Evolutionary conservation across 2,797 vertebrate genomes (phyloP), one percentile per base, ranked within the genome.

Genomic region (Hippocampus kuda): DNA sequence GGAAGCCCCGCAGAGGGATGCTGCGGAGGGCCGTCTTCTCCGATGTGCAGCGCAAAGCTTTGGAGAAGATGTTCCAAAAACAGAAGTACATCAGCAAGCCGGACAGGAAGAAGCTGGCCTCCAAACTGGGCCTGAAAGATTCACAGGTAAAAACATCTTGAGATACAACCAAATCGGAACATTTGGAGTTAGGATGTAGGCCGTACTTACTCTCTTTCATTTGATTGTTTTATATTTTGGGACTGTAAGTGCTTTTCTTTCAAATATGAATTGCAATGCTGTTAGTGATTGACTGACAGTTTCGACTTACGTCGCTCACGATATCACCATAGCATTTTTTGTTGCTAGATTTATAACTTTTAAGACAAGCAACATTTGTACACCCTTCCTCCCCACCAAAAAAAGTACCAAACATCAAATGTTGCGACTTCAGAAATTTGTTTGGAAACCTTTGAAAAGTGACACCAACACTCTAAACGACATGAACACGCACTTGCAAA

Each of bases 51-150:
- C 92, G 97, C 70, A 99, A 99, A 79, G 95, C 96, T 0, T 79
- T 98, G 75, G 97, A 99, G 90, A 99, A 96, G 82, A 99, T 97
- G 94, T 98, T 99, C 85, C 97, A 98, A 88, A 98, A 98, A 75
- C 97, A 99, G 86, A 99, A 99, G 81, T 99, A 99, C 85, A 98
- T 99, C 91, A 98, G 96, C 91, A 99, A 99, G 73, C 97, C 96
- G 0, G 97, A 98, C 75, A 85, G 97, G 71, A 98, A 97, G 86
- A 99, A 98, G 72, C 79, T 99, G 75, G 97, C 97, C 0, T 91
- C 93, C 60, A 99, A 97, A 70, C 82, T 99, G 66, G 94, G 94
- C 44, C 91, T 99, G 1, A 98, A 99, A 83, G 97, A 99, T 81
- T 98, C 97, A 0, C 97, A 99, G 93, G 97, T 99, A 86, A 80